These are phyloP conservation scores for Drosophila willistoni DNA, from an alignment of 1,140 invertebrate genomes.

Conservation along the genomic window DNA sequence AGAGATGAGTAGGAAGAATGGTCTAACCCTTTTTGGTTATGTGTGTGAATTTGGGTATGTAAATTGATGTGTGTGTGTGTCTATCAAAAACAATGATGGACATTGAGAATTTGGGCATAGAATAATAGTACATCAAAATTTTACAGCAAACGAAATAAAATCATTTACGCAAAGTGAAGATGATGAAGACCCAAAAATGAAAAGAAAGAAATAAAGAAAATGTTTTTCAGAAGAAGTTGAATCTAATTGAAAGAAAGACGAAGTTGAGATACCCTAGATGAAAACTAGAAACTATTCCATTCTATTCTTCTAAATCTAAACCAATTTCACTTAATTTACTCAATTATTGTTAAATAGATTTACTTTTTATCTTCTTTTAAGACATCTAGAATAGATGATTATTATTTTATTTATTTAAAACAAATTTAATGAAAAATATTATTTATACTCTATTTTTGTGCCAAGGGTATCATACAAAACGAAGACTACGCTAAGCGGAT, in stretches of 20 bases:
- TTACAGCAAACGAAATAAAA: conserved; percentile 72
- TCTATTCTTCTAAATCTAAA: too few species aligned
- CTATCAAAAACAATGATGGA: conserved; percentile 79
- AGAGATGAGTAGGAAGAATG: conserved; percentile 29
- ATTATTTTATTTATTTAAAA: too few species aligned
- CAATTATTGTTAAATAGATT: too few species aligned
- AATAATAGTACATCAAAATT: conserved; percentile 80
- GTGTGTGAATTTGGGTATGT: neutral
- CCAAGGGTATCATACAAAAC: conserved; percentile 23
- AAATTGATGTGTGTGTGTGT: conserved; percentile 30
- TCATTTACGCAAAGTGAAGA: conserved; percentile 75
- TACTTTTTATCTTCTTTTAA: too few species aligned
- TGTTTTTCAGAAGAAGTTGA: conserved; percentile 15
- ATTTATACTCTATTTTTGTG: neutral
- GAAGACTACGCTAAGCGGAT: conserved; percentile 72
- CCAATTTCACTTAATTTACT: too few species aligned
- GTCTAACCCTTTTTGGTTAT: conserved; percentile 41
- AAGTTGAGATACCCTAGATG: conserved; percentile 14
- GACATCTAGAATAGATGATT: too few species aligned
- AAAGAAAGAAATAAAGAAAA: conserved; percentile 62
- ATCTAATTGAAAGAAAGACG: neutral
- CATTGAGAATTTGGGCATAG: conserved; percentile 66
- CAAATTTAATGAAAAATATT: too few species aligned
- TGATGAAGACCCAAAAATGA: conserved; percentile 67
- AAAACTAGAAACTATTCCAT: too few species aligned